These are phyloP conservation scores for Chloroceryle inda DNA, from an alignment of 2,797 vertebrate genomes.

Conservation along the genomic window DNA sequence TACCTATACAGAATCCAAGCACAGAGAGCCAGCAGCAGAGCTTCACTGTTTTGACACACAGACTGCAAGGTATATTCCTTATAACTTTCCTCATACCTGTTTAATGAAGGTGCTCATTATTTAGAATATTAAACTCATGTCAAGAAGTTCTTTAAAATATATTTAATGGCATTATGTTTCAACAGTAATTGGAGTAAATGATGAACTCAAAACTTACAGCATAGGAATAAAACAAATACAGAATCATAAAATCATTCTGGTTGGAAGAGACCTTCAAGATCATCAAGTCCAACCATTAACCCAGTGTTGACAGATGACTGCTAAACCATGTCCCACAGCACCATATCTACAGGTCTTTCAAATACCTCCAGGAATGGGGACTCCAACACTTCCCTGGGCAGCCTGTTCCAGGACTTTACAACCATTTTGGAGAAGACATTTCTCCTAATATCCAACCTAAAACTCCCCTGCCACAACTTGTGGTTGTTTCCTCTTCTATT, in stretches of 20 bases:
- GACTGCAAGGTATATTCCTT: background rate
- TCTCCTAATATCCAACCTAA: background rate
- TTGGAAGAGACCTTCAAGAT: background rate
- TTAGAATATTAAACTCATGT: background rate
- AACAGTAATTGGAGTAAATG: background rate
- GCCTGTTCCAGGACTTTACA: background rate
- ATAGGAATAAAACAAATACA: background rate
- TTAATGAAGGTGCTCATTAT: background rate
- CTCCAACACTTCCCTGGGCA: background rate
- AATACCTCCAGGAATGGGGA: background rate
- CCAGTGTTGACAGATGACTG: background rate
- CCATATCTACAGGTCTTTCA: background rate
- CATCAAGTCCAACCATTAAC: background rate
- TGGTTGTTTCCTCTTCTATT: background rate
- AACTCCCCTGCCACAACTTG: background rate
- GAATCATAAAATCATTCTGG: background rate
- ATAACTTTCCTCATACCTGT: background rate
- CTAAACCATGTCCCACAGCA: background rate
- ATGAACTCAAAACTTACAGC: background rate
- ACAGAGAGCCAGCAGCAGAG: background rate
- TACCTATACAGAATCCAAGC: background rate
- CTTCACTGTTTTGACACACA: background rate
- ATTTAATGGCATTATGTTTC: background rate
- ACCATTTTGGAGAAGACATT: background rate
- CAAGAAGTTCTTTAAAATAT: background rate